Evolutionary conservation across 1,140 invertebrate genomes (phyloP).

Genomic region (Lordiphosa stackelbergi): DNA sequence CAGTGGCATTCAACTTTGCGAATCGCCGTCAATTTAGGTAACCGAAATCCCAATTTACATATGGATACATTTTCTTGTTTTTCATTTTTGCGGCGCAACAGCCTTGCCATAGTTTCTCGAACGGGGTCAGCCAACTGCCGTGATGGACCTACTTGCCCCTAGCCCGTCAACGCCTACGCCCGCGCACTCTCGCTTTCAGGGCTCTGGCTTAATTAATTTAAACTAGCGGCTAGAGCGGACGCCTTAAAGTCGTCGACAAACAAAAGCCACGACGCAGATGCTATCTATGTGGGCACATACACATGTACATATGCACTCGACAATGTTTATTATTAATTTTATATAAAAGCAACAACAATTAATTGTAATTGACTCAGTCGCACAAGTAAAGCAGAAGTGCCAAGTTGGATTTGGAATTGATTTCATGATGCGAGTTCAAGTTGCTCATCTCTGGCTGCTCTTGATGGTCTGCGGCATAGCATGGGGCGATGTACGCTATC

Average conservation of each 20-base stretch:
- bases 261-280: slow-evolving; percentile 53
- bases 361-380: slow-evolving; percentile 73
- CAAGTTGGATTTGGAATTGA: slow-evolving; percentile 36
- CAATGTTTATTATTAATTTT: slow-evolving; percentile 70
- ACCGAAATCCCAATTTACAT: slow-evolving; percentile 10
- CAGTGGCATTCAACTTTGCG: slow-evolving; percentile 19
- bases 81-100: slow-evolving; percentile 15
- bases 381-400: slow-evolving; percentile 38
- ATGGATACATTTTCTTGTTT: slow-evolving; percentile 1
- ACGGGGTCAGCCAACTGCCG: slow-evolving; percentile 32
- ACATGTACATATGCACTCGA: background rate
- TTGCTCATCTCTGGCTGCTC: slow-evolving; percentile 28
- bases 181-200: slow-evolving; percentile 58
- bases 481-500: slow-evolving; percentile 51
- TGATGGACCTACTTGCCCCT: slow-evolving; percentile 2
- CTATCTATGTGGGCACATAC: slow-evolving; percentile 16
- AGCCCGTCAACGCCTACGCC: slow-evolving; percentile 9
- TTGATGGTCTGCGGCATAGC: slow-evolving; percentile 19
- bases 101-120: slow-evolving; percentile 55
- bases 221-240: slow-evolving; percentile 50
- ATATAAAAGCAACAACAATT: slow-evolving; percentile 77
- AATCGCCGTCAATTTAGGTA: slow-evolving; percentile 22
- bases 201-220: slow-evolving; percentile 53
- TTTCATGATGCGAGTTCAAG: slow-evolving; percentile 10
- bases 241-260: slow-evolving; percentile 51